phyloP scores from a whole-genome alignment of 2,888 invertebrate species.

The Eupithecia dodoneata region DNA sequence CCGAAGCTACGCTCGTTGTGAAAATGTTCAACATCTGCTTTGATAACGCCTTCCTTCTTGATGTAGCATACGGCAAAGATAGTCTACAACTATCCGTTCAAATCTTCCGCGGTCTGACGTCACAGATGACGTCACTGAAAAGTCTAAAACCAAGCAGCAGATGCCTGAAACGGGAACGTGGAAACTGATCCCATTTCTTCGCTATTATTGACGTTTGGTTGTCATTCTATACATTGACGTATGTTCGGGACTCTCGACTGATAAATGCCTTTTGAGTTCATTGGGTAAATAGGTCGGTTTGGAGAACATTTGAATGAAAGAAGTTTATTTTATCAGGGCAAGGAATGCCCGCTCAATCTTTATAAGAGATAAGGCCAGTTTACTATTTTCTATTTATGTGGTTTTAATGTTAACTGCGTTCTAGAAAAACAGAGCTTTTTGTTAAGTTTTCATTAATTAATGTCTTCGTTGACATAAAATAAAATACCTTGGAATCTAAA shows the following conservation, averaged over 20 bases:
- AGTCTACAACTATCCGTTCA: neutral
- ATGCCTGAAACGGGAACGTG: conserved; percentile 26
- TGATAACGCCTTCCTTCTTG: neutral
- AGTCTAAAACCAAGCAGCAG: conserved; percentile 23
- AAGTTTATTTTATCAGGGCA: neutral
- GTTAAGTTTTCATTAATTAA: too few species aligned
- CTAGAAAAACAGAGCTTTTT: neutral
- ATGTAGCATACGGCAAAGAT: neutral
- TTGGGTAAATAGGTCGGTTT: neutral
- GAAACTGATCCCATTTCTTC: conserved; percentile 11
- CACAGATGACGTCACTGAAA: conserved; percentile 28
- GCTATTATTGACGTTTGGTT: neutral
- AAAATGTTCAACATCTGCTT: neutral
- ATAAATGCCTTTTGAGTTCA: neutral
- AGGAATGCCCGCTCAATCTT: neutral
- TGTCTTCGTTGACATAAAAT: too few species aligned
- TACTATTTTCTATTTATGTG: too few species aligned
- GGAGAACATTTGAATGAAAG: neutral
- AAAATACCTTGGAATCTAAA: too few species aligned
- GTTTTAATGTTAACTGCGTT: neutral
- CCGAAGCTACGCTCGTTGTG: neutral
- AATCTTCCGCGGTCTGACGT: conserved; percentile 24
- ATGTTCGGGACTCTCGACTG: neutral
- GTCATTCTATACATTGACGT: neutral
- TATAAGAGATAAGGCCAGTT: too few species aligned